Base-by-base conservation (phyloP, 2,888 invertebrate species). In the Tiliacea citrago region DNA sequence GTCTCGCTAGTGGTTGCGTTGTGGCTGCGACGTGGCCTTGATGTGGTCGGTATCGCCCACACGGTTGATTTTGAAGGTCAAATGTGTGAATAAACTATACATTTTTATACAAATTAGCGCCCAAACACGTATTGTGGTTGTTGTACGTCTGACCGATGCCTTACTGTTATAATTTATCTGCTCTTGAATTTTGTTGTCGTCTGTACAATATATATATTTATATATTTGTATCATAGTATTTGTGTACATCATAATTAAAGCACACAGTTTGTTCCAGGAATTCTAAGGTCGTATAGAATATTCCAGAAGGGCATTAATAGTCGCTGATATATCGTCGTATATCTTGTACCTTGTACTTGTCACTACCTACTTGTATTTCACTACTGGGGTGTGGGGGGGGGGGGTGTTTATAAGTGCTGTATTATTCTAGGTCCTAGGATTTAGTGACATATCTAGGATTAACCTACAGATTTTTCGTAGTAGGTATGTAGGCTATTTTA, bases 201-300 rank as follows among this genome's bases (percentile, higher is more conserved):
- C 68, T 72, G 83, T 80, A 80, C 69, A 76, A 39, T 51, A 45
- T 69, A n/a, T n/a, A n/a, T n/a, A n/a, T n/a, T n/a, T n/a, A 3
- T 4, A 47, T 80, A 81, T 79, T 60, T 68, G 75, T 65, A 61
- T 39, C n/a, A 5, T 16, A 53, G 57, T n/a, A 42, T 35, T 39
- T 21, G 47, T 79, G 62, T 55, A 62, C 57, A 21, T 57, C 45
- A 53, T 58, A 47, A 49, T 42, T 62, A 55, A 35, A 51, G 16
- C 13, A 18, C 13, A 18, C 51, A 62, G 24, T 24, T 60, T 73
- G 47, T 81, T 13, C 0, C 39, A 49, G 35, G 47, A 72, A 65
- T 73, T 53, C 10, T 1, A 49, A 73, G 51, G 21, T 29, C 13
- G n/a, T 35, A 0, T 29, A 18, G 18, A 55, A 49, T 61, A 61